Conservation (phyloP, 2,888 invertebrate species). For the Cheilosia vernalis region DNA sequence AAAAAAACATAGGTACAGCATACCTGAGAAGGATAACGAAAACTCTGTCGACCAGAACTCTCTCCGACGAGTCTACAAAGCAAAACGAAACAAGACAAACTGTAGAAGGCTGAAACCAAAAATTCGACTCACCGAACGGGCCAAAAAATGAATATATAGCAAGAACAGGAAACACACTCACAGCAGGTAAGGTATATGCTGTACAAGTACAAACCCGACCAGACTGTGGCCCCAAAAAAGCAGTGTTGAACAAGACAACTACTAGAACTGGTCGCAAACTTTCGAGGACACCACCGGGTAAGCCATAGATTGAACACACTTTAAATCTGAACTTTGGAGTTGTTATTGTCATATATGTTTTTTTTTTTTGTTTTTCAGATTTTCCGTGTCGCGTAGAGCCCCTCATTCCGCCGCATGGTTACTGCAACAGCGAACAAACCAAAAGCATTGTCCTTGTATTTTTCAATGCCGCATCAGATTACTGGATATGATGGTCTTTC, state of each 20-base stretch:
- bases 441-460: slow-evolving; percentile 32
- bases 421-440: slow-evolving; percentile 4
- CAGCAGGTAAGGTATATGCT: background rate
- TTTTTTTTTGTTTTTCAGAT: slow-evolving; percentile 11
- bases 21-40: slow-evolving; percentile 74
- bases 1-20: slow-evolving; percentile 71
- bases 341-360: slow-evolving; percentile 57
- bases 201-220: too few relatives aligned
- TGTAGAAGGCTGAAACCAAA: slow-evolving; percentile 58
- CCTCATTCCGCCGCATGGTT: slow-evolving; percentile 1
- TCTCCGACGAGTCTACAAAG: slow-evolving; percentile 41
- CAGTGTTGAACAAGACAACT: slow-evolving; percentile 48
- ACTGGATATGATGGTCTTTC: slow-evolving; percentile 33
- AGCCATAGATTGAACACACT: slow-evolving; percentile 67
- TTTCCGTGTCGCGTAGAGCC: slow-evolving; percentile 37
- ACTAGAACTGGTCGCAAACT: slow-evolving; percentile 53
- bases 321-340: slow-evolving; percentile 69
- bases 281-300: slow-evolving; percentile 61
- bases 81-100: slow-evolving; percentile 57
- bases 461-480: slow-evolving; percentile 49
- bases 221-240: slow-evolving; percentile 28
- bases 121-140: slow-evolving; percentile 49
- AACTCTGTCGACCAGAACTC: slow-evolving; percentile 64
- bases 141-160: background rate
- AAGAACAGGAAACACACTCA: slow-evolving; percentile 36